These are phyloP conservation scores for Torymus auratus DNA, from an alignment of 2,888 invertebrate species.

Conservation along the genomic window DNA sequence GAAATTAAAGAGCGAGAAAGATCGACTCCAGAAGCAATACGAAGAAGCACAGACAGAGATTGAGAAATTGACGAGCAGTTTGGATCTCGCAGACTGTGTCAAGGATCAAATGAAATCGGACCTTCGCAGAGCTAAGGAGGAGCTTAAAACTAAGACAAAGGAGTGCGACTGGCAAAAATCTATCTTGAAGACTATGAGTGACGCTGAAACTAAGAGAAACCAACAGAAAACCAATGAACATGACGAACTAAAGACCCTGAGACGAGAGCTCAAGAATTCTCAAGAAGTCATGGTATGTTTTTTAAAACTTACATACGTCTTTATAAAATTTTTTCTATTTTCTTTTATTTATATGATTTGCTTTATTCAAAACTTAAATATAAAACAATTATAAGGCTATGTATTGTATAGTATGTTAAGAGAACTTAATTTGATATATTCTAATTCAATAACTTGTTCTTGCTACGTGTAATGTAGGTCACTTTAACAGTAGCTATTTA, in stretches of 20 bases:
- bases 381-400: no score
- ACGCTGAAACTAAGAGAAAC: constrained; percentile 69
- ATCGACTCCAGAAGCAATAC: constrained; percentile 77
- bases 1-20: constrained; percentile 77
- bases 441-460: no score
- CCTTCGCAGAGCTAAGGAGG: constrained; percentile 77
- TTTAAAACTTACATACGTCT: no score
- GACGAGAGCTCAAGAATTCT: constrained; percentile 67
- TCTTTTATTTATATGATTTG: background rate
- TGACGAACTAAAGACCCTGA: constrained; percentile 65
- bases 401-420: no score
- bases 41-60: constrained; percentile 77
- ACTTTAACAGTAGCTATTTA: background rate
- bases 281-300: constrained; percentile 67
- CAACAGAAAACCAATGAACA: constrained; percentile 65
- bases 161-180: constrained; percentile 80
- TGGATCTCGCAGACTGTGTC: constrained; percentile 70
- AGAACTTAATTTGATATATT: no score
- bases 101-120: constrained; percentile 79
- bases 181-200: constrained; percentile 73
- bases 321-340: background rate
- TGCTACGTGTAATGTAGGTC: no score
- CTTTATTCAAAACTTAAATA: no score
- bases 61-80: constrained; percentile 73
- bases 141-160: constrained; percentile 78